These are phyloP conservation scores for Mus minutoides DNA, from an alignment of 2,797 vertebrate genomes.

Conservation along the genomic window DNA sequence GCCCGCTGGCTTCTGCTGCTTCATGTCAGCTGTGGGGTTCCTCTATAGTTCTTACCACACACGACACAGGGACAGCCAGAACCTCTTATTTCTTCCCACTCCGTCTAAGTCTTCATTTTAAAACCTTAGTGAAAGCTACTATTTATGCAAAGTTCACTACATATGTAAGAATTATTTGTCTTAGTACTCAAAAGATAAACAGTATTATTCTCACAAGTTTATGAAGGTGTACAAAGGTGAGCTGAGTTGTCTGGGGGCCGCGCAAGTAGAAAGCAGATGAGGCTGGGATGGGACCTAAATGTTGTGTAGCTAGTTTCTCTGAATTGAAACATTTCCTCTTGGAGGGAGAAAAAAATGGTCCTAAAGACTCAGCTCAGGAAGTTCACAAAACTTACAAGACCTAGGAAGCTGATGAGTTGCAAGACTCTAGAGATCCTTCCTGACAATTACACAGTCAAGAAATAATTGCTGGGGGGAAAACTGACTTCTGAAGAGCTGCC, in stretches of 20 bases:
- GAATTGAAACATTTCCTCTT: background rate
- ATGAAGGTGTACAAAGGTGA: background rate
- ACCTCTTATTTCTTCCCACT: background rate
- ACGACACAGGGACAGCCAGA: too few relatives aligned
- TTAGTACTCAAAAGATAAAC: background rate
- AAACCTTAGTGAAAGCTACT: background rate
- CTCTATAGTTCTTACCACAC: background rate
- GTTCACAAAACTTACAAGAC: background rate
- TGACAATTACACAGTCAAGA: background rate
- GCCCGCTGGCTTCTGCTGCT: too few relatives aligned
- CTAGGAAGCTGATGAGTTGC: background rate
- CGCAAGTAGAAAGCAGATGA: background rate
- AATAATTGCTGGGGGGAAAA: background rate
- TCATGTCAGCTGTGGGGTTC: background rate
- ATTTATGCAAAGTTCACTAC: background rate
- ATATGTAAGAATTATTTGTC: background rate
- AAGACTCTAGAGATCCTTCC: background rate
- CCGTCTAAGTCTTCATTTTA: background rate
- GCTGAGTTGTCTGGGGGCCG: background rate
- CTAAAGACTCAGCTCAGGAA: background rate
- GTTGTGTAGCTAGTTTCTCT: background rate
- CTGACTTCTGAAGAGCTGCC: background rate
- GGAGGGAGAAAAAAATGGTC: background rate
- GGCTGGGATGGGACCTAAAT: background rate
- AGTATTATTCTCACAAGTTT: background rate